Evolutionary conservation across 2,888 invertebrate genomes (phyloP).

Genomic region (Zootermopsis nevadensis): DNA sequence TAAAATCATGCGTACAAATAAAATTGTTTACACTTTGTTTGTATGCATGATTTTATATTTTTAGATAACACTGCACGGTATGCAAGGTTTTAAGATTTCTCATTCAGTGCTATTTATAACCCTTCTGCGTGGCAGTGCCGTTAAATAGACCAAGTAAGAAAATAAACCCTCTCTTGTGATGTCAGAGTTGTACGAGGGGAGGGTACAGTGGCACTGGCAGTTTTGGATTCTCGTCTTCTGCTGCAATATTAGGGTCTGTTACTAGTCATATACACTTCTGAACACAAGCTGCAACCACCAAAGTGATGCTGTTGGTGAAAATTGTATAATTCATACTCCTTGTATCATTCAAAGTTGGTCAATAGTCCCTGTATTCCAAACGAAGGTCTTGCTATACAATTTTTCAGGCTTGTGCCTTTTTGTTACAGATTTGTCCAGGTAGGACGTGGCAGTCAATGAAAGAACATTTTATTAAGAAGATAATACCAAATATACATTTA

Average conservation of each 20-base stretch:
- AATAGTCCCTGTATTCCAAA: not conserved
- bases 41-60: no score
- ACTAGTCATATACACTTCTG: not conserved
- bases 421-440: slow-evolving; percentile 24
- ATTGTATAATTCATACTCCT: not conserved
- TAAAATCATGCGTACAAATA: no score
- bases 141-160: no score
- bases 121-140: no score
- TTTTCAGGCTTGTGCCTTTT: not conserved
- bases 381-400: not conserved
- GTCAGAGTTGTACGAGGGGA: no score
- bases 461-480: slow-evolving; percentile 23
- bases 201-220: no score
- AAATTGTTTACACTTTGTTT: no score
- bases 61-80: no score
- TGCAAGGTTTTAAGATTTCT: no score
- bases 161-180: no score
- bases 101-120: no score
- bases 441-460: slow-evolving; percentile 26
- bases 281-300: not conserved
- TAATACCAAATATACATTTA: not conserved
- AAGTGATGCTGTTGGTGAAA: not conserved
- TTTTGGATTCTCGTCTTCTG: not conserved
- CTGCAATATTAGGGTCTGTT: not conserved
- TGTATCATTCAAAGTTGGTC: not conserved